Evolutionary conservation across 2,888 invertebrate species (phyloP).

Genomic region (Crocallis elinguaria): DNA sequence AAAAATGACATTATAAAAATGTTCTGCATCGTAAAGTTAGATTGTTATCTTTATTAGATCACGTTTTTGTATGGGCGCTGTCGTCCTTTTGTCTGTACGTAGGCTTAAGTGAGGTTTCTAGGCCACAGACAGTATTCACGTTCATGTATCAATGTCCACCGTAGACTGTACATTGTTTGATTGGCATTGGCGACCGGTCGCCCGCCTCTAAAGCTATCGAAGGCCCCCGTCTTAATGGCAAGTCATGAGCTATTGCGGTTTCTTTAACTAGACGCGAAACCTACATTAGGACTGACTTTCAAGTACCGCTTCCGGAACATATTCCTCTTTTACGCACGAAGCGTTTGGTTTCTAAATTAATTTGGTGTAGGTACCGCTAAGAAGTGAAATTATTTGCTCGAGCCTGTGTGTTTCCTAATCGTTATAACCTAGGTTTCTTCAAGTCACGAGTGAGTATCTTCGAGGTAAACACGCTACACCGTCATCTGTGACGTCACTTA

Average conservation of each 20-base stretch:
- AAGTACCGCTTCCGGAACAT: too few species aligned
- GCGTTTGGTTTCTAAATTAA: too few species aligned
- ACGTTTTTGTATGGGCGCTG: constrained; percentile 54
- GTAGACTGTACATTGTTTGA: constrained; percentile 60
- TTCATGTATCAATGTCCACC: constrained; percentile 51
- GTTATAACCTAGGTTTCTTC: too few species aligned
- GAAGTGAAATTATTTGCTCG: too few species aligned
- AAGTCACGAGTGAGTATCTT: too few species aligned
- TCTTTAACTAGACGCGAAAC: too few species aligned
- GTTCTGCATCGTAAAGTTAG: constrained; percentile 43
- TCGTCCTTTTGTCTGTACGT: constrained; percentile 26
- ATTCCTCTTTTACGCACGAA: too few species aligned
- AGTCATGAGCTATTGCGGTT: constrained; percentile 48
- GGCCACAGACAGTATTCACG: constrained; percentile 43
- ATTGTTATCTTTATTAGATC: constrained; percentile 62
- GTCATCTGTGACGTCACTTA: too few species aligned
- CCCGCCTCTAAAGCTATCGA: constrained; percentile 54
- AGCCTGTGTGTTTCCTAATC: too few species aligned
- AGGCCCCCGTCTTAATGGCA: constrained; percentile 54
- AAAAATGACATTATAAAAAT: constrained; percentile 48
- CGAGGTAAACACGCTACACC: too few species aligned
- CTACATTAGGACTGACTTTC: too few species aligned
- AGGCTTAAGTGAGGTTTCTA: constrained; percentile 33
- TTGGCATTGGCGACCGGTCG: constrained; percentile 64
- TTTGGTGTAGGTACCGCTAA: too few species aligned